Percentiles rank a stretch among this genome's conserved stretches.
phyloP scores from a whole-genome alignment of 2,888 invertebrate species.

The Hermaeophaga mercurialis region DNA sequence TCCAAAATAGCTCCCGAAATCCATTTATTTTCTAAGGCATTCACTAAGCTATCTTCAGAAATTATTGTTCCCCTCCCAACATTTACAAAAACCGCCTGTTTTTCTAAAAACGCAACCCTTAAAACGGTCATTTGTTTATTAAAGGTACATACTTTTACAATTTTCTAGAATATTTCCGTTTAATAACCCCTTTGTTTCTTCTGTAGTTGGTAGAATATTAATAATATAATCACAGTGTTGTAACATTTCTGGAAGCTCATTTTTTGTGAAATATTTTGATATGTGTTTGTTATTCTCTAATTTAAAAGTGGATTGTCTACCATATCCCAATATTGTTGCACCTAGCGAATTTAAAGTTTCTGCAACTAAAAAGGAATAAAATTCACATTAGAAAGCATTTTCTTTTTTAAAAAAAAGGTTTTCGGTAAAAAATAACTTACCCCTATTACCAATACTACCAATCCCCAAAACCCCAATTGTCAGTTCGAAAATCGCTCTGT shows the following conservation, averaged over 20 bases:
- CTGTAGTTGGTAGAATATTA: constrained; percentile 62
- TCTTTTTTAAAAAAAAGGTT: no score
- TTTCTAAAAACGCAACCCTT: constrained; percentile 39
- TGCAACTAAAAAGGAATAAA: constrained; percentile 54
- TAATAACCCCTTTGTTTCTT: constrained; percentile 59
- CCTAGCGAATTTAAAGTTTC: constrained; percentile 57
- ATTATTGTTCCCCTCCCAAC: constrained; percentile 65
- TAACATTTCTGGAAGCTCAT: constrained; percentile 53
- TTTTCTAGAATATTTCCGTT: constrained; percentile 57
- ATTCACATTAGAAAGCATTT: no score
- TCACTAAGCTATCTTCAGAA: constrained; percentile 58
- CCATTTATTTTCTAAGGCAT: constrained; percentile 61
- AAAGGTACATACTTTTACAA: constrained; percentile 53
- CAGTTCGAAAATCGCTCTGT: constrained; percentile 57
- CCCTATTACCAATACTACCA: constrained; percentile 61
- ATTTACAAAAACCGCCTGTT: constrained; percentile 62
- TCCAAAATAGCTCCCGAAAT: constrained; percentile 63
- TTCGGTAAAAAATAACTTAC: no score
- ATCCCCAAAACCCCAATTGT: constrained; percentile 62
- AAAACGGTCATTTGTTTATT: background rate
- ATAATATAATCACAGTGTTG: constrained; percentile 62
- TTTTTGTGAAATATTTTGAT: constrained; percentile 48
- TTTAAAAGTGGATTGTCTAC: constrained; percentile 35
- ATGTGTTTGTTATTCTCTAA: constrained; percentile 37
- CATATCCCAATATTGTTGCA: constrained; percentile 51